Evolutionary conservation across 2,113 vertebrate species (phyloP).

Genomic region (human (Homo sapiens)): DNA sequence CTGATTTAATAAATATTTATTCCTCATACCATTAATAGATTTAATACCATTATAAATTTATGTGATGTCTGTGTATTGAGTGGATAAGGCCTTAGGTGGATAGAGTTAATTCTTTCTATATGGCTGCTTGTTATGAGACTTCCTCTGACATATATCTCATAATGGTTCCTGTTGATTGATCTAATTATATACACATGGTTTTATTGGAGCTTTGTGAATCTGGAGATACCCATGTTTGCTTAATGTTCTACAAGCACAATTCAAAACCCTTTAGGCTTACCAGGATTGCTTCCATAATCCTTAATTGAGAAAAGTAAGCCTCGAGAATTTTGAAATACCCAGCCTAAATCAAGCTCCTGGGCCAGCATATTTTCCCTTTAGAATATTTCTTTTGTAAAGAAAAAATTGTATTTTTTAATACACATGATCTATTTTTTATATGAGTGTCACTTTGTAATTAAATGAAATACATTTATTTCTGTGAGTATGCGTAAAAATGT

Average conservation of each 20-base stretch:
- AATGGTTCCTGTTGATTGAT: conserved; percentile 81
- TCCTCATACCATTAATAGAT: neutral
- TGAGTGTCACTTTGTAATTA: neutral
- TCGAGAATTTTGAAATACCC: conserved; percentile 82
- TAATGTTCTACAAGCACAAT: conserved; percentile 83
- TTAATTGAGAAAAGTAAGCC: conserved; percentile 83
- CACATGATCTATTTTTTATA: neutral
- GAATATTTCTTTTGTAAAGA: conserved; percentile 33
- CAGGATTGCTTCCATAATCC: conserved; percentile 81
- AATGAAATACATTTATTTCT: conserved; percentile 37
- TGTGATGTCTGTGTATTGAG: neutral
- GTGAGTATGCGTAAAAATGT: neutral
- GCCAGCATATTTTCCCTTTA: conserved; percentile 60
- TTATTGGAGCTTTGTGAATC: conserved; percentile 83
- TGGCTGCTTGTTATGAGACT: conserved; percentile 61
- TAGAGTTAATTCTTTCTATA: conserved; percentile 45
- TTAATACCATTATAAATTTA: conserved; percentile 1
- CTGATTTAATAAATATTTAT: neutral
- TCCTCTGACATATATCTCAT: conserved; percentile 73
- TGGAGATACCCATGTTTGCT: conserved; percentile 81
- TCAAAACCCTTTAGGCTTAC: conserved; percentile 82
- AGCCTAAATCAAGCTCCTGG: conserved; percentile 75
- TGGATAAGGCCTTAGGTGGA: neutral
- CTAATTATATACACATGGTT: conserved; percentile 82
- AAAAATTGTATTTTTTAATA: neutral